Evolutionary conservation across 2,888 invertebrate genomes (phyloP).

Genomic region (Noctua fimbriata): DNA sequence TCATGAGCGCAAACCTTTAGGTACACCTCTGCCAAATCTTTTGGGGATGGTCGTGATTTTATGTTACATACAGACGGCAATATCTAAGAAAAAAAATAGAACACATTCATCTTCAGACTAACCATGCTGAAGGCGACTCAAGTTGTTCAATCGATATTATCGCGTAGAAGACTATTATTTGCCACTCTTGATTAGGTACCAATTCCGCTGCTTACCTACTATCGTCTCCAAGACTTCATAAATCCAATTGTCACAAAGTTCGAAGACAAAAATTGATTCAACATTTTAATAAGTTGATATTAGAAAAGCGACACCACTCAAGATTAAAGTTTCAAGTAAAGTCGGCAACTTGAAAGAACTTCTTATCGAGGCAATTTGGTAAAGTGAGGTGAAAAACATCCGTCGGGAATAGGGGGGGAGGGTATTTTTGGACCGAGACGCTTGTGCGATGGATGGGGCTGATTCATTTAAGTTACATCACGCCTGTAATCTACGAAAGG

Average conservation of each 20-base stretch:
- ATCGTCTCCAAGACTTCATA: conserved; percentile 7
- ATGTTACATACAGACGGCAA: no score
- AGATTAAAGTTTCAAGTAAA: conserved; percentile 76
- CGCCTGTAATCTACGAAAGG: background rate
- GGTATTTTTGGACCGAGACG: conserved; percentile 44
- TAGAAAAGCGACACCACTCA: conserved; percentile 65
- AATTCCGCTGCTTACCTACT: no score
- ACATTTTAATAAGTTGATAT: conserved; percentile 64
- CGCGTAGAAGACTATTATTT: background rate
- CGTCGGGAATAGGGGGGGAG: conserved; percentile 60
- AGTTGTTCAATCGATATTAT: background rate
- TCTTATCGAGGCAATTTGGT: conserved; percentile 78
- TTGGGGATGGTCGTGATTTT: no score
- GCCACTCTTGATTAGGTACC: background rate
- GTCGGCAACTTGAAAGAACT: conserved; percentile 70
- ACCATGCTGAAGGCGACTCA: rapidly evolving
- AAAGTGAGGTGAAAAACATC: conserved; percentile 74
- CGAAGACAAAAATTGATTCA: conserved; percentile 66
- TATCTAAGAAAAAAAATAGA: no score
- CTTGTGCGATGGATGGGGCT: conserved; percentile 31
- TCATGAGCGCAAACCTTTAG: no score
- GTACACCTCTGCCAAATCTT: no score
- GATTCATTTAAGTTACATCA: background rate
- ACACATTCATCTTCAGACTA: background rate
- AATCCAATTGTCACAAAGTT: conserved; percentile 57